Evolutionary conservation across 2,113 vertebrate genomes (phyloP), one percentile per base, ranked within the genome.

Genomic region (Sitta europaea): DNA sequence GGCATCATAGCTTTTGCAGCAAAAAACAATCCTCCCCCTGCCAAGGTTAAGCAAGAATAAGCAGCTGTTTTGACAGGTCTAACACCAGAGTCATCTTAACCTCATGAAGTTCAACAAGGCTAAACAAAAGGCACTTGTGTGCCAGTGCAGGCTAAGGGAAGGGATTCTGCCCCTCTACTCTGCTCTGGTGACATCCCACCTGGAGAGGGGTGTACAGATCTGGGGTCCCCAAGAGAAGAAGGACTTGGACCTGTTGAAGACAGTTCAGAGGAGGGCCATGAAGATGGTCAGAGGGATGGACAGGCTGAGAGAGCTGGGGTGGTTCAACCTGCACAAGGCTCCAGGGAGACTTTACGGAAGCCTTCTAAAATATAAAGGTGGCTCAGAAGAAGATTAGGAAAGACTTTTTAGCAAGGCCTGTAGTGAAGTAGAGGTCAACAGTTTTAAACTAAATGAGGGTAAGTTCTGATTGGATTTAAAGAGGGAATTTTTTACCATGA

Each of bases 311-410:
- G 25, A 50, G 12, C 6, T 24, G 13, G 7, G 25, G 11, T 24
- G 38, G 15, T 11, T 84, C 42, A 66, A 57, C 11, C 33, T 29
- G 16, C 8, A 76, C 12, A 77, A 55, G 42, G 10, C 16, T 50
- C 15, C 3, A 2, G 27, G 12, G 7, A 82, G 10, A 71, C 16
- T 10, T 70, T 16, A 57, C 0, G 21, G 31, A 2, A 3, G 14
- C 12, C 10, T 71, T 86, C 67, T 11, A 36, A 31, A 24, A 58
- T 2, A 11, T 22, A 51, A 61, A n/a, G 4, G 21, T 18, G 21
- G 29, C 33, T 42, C 61, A 42, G 11, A 62, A 66, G 18, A 61
- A 53, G 14, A 27, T 1, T 2, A 36, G 14, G 9, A 8, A 21
- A 80, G 12, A n/a, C 20, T 35, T 82, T 70, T 53, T 43, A 78